Conservation (phyloP, 2,113 vertebrate species). For the Thymallus thymallus region DNA sequence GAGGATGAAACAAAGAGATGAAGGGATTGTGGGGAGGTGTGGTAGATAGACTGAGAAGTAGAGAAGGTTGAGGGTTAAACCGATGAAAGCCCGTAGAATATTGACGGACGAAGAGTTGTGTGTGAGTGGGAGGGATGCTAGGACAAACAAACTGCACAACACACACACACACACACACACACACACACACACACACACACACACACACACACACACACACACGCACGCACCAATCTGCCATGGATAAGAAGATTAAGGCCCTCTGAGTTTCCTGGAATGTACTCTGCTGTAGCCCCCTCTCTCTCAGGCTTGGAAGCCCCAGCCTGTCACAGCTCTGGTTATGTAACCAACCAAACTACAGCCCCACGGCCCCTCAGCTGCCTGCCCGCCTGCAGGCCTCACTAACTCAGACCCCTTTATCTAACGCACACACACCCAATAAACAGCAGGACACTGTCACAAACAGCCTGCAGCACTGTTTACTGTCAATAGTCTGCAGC, state of each 20-base stretch:
- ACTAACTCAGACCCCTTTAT: neutral
- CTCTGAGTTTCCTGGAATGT: conserved; percentile 69
- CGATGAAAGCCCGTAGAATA: conserved; percentile 13
- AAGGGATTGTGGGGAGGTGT: neutral
- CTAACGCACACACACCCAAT: neutral
- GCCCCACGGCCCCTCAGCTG: neutral
- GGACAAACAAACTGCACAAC: conserved; percentile 40
- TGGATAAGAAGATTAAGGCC: conserved; percentile 73
- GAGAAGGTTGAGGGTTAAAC: conserved; percentile 13
- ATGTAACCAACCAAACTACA: conserved; percentile 47
- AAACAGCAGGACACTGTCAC: neutral
- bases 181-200: conserved; percentile 39
- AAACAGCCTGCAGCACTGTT: conserved; percentile 29
- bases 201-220: conserved; percentile 35
- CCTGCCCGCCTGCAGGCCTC: too few species aligned
- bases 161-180: conserved; percentile 38
- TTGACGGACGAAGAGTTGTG: conserved; percentile 5
- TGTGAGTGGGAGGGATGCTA: conserved; percentile 1
- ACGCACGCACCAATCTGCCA: conserved; percentile 60
- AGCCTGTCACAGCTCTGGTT: conserved; percentile 46
- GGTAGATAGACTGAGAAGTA: neutral
- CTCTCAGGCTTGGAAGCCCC: conserved; percentile 39
- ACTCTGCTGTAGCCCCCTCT: conserved; percentile 46
- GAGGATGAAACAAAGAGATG: neutral
- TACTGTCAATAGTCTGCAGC: conserved; percentile 19